phyloP scores from a whole-genome alignment of 2,888 invertebrate genomes.

The Drosophila nigricruria region DNA sequence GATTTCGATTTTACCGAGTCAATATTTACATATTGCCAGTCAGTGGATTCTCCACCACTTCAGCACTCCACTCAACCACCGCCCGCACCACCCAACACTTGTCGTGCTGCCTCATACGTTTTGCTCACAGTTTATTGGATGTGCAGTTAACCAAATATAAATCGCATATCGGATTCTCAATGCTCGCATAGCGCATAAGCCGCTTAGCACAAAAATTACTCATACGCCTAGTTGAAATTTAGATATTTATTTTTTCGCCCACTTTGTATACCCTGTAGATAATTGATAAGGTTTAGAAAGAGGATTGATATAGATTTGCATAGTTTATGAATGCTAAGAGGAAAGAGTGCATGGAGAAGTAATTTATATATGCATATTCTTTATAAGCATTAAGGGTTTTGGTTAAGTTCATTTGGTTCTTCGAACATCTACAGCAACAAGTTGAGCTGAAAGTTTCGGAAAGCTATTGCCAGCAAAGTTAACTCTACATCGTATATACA shows the following conservation, averaged over 20 bases:
- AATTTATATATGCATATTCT: no score
- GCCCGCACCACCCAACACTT: neutral
- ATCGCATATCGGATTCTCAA: constrained; percentile 73
- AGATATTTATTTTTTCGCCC: constrained; percentile 11
- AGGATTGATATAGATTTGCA: neutral
- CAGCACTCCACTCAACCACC: neutral
- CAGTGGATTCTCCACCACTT: neutral
- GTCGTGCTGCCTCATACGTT: neutral
- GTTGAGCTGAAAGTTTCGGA: no score
- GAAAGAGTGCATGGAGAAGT: neutral
- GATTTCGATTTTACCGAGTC: constrained; percentile 79
- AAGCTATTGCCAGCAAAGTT: no score
- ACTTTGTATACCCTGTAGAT: neutral
- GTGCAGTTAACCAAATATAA: constrained; percentile 79
- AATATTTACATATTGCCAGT: constrained; percentile 69
- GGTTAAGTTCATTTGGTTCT: no score
- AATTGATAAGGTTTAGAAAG: neutral
- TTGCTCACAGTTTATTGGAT: constrained; percentile 69
- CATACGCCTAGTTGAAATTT: constrained; percentile 68
- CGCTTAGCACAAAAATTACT: constrained; percentile 76
- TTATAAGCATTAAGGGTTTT: no score
- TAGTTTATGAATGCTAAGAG: neutral
- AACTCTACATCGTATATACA: no score
- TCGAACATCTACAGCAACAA: no score
- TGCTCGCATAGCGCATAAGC: constrained; percentile 57